Evolutionary conservation across 2,888 invertebrate genomes (phyloP).

Genomic region (Drosophila nr. medialis): DNA sequence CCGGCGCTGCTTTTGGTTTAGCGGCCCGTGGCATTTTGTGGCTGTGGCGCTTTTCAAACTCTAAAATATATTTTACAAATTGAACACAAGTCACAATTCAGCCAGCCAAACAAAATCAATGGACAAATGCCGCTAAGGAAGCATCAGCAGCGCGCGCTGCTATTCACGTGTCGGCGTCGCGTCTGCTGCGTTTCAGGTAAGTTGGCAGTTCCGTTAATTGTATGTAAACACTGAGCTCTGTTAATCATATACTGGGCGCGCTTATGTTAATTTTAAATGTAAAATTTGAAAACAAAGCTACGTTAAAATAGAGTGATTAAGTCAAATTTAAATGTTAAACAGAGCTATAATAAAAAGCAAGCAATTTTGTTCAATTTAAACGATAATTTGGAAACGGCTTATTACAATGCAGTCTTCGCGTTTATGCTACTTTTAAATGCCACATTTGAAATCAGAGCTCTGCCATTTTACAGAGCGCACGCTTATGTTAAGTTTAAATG

Average conservation of each 20-base stretch:
- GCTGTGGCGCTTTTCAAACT: background rate
- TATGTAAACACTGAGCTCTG: constrained; percentile 15
- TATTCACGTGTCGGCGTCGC: constrained; percentile 17
- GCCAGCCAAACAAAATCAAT: background rate
- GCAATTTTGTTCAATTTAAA: background rate
- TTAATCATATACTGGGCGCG: constrained; percentile 4
- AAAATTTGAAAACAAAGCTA: background rate
- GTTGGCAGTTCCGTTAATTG: constrained; percentile 17
- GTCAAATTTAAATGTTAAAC: background rate
- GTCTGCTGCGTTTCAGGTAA: background rate
- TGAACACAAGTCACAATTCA: constrained; percentile 10
- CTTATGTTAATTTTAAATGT: constrained; percentile 4
- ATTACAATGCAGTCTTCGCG: too few relatives aligned
- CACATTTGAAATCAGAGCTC: background rate
- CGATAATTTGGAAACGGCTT: too few relatives aligned
- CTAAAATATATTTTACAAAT: background rate
- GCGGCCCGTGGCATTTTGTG: constrained; percentile 73
- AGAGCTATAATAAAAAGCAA: background rate
- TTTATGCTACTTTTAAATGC: too few relatives aligned
- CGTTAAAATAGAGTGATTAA: background rate
- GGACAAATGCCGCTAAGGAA: constrained; percentile 19
- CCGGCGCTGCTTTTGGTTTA: constrained; percentile 60
- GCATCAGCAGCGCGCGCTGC: constrained; percentile 33
- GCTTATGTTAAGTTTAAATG: background rate
- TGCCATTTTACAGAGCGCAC: background rate